Conservation (phyloP, 1,140 invertebrate species). For the Condylostylus longicornis region DNA sequence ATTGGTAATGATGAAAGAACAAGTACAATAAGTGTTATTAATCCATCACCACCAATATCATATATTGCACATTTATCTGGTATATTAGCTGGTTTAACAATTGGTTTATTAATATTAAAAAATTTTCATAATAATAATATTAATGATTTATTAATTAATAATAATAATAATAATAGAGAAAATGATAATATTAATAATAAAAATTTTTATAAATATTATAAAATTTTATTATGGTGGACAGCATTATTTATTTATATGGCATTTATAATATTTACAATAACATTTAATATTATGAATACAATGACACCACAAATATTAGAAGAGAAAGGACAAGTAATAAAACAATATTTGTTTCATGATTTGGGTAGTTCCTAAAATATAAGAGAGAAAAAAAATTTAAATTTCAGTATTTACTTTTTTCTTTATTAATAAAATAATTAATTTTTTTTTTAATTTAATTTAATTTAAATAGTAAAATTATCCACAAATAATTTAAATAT, state of each 20-base stretch:
- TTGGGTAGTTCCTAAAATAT: conserved; percentile 24
- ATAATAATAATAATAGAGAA: too few relatives aligned
- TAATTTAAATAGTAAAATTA: too few relatives aligned
- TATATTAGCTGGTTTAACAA: conserved; percentile 71
- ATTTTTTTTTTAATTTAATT: too few relatives aligned
- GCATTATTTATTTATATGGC: conserved; percentile 79
- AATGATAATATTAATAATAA: too few relatives aligned
- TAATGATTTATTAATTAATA: too few relatives aligned
- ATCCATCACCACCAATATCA: conserved; percentile 61
- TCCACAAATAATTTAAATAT: too few relatives aligned
- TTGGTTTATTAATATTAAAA: conserved; percentile 80
- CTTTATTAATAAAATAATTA: background rate
- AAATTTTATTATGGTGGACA: conserved; percentile 86
- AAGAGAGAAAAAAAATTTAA: background rate
- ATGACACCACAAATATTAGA: conserved; percentile 29
- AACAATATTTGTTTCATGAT: conserved; percentile 26
- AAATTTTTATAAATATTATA: conserved; percentile 74
- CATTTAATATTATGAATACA: conserved; percentile 76
- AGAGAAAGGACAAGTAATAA: conserved; percentile 25
- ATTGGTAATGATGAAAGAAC: too few relatives aligned
- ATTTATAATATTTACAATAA: conserved; percentile 79
- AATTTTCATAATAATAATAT: conserved; percentile 94
- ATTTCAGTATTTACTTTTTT: conserved; percentile 1
- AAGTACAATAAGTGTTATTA: conserved; percentile 36
- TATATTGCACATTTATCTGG: conserved; percentile 91